Evolutionary conservation across 2,113 vertebrate species (phyloP).

Genomic region (Lepidothrix coronata): DNA sequence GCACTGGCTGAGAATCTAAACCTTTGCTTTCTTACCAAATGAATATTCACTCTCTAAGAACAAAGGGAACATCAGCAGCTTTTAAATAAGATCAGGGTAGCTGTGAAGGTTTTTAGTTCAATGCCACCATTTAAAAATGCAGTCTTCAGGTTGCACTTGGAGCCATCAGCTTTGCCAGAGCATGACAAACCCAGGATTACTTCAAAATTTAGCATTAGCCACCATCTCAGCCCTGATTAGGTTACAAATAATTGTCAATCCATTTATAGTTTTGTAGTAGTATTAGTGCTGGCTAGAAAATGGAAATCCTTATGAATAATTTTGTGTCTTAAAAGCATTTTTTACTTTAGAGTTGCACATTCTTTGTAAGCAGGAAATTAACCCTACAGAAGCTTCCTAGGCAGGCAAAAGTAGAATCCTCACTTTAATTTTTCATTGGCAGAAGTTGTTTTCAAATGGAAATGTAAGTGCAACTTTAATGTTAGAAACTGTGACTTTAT

Average conservation of each 20-base stretch:
- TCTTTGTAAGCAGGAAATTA: not conserved
- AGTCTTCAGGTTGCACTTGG: not conserved
- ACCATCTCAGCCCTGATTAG: not conserved
- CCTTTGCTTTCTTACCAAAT: not conserved
- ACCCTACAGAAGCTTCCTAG: not conserved
- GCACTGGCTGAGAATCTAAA: not conserved
- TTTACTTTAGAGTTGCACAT: not conserved
- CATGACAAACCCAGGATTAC: not conserved
- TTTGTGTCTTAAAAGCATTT: not conserved
- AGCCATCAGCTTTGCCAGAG: not conserved
- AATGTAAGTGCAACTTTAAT: not conserved
- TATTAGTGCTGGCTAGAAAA: not conserved
- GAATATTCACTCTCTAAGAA: fast-evolving
- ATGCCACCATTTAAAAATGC: not conserved
- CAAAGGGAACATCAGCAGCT: not conserved
- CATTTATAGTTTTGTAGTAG: not conserved
- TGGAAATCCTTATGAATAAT: not conserved
- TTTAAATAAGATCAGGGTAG: not conserved
- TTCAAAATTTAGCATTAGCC: not conserved
- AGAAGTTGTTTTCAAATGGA: not conserved
- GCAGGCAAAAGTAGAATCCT: not conserved
- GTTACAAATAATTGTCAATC: not conserved
- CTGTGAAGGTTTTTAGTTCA: not conserved
- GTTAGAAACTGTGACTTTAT: not conserved
- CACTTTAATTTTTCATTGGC: not conserved